Base-by-base conservation (phyloP, 2,888 invertebrate genomes). In the Xiphydria camelus region DNA sequence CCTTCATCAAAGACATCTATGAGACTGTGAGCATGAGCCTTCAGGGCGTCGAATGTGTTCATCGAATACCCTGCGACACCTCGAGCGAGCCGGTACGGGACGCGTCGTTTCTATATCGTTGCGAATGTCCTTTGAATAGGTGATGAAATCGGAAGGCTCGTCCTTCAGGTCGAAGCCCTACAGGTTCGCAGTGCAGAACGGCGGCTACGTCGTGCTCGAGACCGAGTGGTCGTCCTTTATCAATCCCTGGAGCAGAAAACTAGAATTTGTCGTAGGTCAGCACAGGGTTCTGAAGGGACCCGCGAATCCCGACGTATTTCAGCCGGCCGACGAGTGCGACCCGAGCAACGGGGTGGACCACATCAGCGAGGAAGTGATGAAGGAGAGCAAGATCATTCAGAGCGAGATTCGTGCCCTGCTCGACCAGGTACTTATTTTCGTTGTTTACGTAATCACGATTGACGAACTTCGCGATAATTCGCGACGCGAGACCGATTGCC, bases 181-280 rank as follows among this genome's bases (percentile, higher is more conserved):
- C 70, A 83, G 94, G 51, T 88, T 94, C 76, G 79, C 87, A 38
- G 83, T 88, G 6, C 88, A 90, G 67, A 94, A 94, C 71, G 93
- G 93, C 0, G 84, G 87, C 61, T 93, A 84, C 68, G 81, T 91
- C n/a, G 82, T 86, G 49, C 78, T 95, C 29, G 90, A 93, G 75
- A 93, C 94, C 0, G 93, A 94, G 70, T 96, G 94, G 94, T 88
- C 91, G 0, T 88, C 90, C 51, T 94, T 94, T 69, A 83, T 94
- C 33, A 95, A 96, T 78, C 95, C 95, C 0, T 96, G 95, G 95
- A 89, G 91, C 0, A 85, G 85, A 67, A 87, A 89, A 73, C 77
- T 96, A 40, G 95, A 96, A 70, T 93, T 94, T 73, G 86, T 96
- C 39, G 87, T 88, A 58, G 94, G 91, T 20, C 86, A 91, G 68